phyloP scores from a whole-genome alignment of 2,113 vertebrate species.

The Pluvialis apricaria region DNA sequence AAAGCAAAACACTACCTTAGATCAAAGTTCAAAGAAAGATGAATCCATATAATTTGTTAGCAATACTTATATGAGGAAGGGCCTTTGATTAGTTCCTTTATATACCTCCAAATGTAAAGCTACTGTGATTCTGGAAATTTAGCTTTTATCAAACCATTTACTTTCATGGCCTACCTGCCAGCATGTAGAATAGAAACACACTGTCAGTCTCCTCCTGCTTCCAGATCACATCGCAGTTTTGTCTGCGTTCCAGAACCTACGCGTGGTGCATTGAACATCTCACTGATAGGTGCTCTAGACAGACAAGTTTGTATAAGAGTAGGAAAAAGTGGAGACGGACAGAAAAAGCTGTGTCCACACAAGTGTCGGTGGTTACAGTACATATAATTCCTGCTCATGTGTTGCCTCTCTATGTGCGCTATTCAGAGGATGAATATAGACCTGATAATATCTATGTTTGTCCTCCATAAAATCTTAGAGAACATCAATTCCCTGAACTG shows the following conservation, averaged over 20 bases:
- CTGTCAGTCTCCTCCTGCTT: background rate
- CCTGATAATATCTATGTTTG: background rate
- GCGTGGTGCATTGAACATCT: background rate
- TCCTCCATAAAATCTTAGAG: background rate
- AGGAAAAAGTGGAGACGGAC: background rate
- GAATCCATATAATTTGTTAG: background rate
- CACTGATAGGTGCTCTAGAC: background rate
- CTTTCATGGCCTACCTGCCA: background rate
- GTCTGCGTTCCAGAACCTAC: background rate
- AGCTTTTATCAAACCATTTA: background rate
- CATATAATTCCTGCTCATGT: fast-evolving
- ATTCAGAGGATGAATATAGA: background rate
- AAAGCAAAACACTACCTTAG: background rate
- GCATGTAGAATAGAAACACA: background rate
- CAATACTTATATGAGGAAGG: background rate
- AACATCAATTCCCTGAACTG: background rate
- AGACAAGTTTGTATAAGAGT: background rate
- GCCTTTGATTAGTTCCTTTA: background rate
- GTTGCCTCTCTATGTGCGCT: background rate
- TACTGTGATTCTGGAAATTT: background rate
- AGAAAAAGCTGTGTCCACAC: background rate
- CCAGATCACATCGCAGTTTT: background rate
- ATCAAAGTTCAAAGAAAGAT: background rate
- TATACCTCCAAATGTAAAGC: background rate
- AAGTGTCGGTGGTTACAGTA: fast-evolving